These are phyloP conservation scores for Alviniconcha marisindica DNA, from an alignment of 1,140 invertebrate species.

Conservation along the genomic window DNA sequence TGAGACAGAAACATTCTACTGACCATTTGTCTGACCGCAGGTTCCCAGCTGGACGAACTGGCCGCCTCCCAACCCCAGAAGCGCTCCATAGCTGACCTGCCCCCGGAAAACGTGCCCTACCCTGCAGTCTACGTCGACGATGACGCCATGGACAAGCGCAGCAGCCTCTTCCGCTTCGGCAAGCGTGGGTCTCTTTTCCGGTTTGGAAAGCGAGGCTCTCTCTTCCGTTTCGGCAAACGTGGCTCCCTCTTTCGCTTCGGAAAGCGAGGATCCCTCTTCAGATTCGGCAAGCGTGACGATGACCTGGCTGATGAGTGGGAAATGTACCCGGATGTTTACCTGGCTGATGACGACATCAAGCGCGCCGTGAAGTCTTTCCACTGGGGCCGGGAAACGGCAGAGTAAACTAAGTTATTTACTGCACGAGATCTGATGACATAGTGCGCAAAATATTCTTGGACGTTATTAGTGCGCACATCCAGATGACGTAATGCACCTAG, in stretches of 20 bases:
- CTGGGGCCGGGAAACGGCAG: constrained; percentile 36
- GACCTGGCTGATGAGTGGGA: not conserved
- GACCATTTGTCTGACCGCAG: not conserved
- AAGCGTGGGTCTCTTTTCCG: constrained; percentile 44
- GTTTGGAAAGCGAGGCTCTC: constrained; percentile 43
- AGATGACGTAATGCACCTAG: not conserved
- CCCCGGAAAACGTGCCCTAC: not conserved
- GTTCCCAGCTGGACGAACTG: not conserved
- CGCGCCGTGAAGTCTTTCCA: constrained; percentile 31
- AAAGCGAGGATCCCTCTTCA: constrained; percentile 43
- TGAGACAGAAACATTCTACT: too few relatives aligned
- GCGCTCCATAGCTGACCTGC: constrained; percentile 12
- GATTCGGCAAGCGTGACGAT: constrained; percentile 41
- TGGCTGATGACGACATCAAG: constrained; percentile 23
- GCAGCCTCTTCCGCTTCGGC: constrained; percentile 51
- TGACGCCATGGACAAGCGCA: constrained; percentile 32
- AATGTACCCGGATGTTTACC: not conserved
- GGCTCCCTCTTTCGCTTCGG: constrained; percentile 46
- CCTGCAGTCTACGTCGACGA: not conserved
- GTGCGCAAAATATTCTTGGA: not conserved
- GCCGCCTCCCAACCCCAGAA: constrained; percentile 14
- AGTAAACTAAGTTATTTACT: not conserved
- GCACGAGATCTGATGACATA: not conserved
- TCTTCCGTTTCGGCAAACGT: constrained; percentile 51
- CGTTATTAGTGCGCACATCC: too few relatives aligned